Evolutionary conservation across 2,113 vertebrate species (phyloP).

Genomic region (Pomatostomus ruficeps): DNA sequence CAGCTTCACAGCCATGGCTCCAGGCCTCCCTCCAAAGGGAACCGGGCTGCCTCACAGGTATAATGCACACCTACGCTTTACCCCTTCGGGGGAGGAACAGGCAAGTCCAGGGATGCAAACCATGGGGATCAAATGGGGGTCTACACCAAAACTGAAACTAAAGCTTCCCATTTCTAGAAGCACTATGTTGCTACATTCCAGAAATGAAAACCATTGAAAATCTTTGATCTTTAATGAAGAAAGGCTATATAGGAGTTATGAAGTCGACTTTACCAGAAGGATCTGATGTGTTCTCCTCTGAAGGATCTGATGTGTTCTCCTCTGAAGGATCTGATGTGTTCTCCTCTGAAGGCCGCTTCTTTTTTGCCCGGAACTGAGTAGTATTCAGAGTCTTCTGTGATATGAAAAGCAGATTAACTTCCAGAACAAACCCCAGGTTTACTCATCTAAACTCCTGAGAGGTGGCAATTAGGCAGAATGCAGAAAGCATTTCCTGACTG

Average conservation of each 20-base stretch:
- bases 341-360: background rate
- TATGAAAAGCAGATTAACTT: background rate
- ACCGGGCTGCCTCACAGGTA: background rate
- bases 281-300: background rate
- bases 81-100: background rate
- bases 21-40: background rate
- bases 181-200: background rate
- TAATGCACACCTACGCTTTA: accelerated
- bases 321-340: no score
- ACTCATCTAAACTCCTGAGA: background rate
- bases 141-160: background rate
- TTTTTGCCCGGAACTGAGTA: background rate
- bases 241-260: background rate
- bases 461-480: background rate
- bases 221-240: background rate
- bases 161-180: background rate
- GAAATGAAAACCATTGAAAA: background rate
- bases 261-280: constrained; percentile 18
- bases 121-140: accelerated
- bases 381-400: background rate
- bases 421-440: background rate
- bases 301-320: background rate
- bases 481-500: background rate
- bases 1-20: accelerated
- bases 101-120: background rate